Evolutionary conservation across 2,888 invertebrate genomes (phyloP).

Genomic region (Tolmerus cingulatus): DNA sequence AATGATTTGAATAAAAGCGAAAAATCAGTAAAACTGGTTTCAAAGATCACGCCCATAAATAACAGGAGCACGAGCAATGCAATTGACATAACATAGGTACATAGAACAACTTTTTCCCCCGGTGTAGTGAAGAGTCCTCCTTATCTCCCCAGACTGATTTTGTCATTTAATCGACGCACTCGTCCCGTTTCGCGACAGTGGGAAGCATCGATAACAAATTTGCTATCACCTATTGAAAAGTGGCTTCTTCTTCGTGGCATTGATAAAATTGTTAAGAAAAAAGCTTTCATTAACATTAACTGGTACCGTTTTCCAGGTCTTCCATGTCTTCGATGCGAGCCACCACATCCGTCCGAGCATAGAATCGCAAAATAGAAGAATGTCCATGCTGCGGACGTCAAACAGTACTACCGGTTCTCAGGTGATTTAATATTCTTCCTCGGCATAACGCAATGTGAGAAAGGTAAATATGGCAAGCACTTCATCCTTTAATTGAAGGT

Average conservation of each 20-base stretch:
- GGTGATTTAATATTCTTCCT: constrained; percentile 1
- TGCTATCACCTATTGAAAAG: constrained; percentile 5
- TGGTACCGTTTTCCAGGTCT: neutral
- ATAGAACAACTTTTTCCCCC: neutral
- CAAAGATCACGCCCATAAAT: neutral
- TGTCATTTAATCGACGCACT: neutral
- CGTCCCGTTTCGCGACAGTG: neutral
- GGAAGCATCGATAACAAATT: constrained; percentile 5
- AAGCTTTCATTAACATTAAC: neutral
- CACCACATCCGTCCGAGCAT: neutral
- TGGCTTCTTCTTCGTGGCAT: neutral
- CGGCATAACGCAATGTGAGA: neutral
- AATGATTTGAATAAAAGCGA: neutral
- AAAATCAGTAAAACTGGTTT: neutral
- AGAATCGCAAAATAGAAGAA: constrained; percentile 8
- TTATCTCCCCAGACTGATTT: neutral
- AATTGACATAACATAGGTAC: neutral
- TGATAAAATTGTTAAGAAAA: neutral
- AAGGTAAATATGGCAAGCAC: neutral
- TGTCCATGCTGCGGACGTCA: neutral
- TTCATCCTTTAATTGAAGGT: neutral
- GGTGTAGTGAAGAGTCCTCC: neutral
- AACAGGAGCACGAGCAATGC: neutral
- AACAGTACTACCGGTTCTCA: constrained; percentile 1
- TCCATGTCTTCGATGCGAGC: neutral